A percentile compares a stretch with the other conserved stretches of the same genome.
phyloP scores from a whole-genome alignment of 2,113 vertebrate genomes.

The Plotosus lineatus region DNA sequence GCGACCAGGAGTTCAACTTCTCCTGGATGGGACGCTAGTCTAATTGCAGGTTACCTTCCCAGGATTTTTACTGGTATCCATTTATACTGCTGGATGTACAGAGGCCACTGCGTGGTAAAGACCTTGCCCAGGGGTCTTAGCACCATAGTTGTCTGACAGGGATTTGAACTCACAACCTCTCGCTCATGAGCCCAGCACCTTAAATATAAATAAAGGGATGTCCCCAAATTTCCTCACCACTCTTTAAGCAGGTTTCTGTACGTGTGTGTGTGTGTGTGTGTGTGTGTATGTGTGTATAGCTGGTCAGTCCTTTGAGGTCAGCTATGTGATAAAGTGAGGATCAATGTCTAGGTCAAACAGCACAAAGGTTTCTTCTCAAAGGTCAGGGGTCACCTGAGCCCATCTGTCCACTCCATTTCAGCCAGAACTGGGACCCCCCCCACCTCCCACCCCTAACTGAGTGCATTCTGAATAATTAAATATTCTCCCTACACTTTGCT shows the following conservation, averaged over 20 bases:
- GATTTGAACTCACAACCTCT: too few species aligned
- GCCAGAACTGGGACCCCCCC: constrained; percentile 53
- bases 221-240: not conserved
- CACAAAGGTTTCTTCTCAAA: constrained; percentile 80
- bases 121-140: too few species aligned
- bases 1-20: too few species aligned
- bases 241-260: not conserved
- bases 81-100: too few species aligned
- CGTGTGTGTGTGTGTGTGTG: not conserved
- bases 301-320: constrained; percentile 62
- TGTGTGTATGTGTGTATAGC: constrained; percentile 9
- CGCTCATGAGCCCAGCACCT: too few species aligned
- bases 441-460: constrained; percentile 55
- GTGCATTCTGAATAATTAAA: constrained; percentile 43
- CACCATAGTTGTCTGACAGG: too few species aligned
- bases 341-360: constrained; percentile 79
- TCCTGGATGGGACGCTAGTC: too few species aligned
- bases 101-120: too few species aligned
- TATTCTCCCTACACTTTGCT: not conserved
- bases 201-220: not conserved
- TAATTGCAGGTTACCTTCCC: too few species aligned
- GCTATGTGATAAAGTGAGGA: constrained; percentile 74
- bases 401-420: constrained; percentile 67
- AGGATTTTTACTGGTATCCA: too few species aligned
- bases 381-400: constrained; percentile 74